Conservation (phyloP, 2,888 invertebrate genomes). For the Barypeithes pellucidus region DNA sequence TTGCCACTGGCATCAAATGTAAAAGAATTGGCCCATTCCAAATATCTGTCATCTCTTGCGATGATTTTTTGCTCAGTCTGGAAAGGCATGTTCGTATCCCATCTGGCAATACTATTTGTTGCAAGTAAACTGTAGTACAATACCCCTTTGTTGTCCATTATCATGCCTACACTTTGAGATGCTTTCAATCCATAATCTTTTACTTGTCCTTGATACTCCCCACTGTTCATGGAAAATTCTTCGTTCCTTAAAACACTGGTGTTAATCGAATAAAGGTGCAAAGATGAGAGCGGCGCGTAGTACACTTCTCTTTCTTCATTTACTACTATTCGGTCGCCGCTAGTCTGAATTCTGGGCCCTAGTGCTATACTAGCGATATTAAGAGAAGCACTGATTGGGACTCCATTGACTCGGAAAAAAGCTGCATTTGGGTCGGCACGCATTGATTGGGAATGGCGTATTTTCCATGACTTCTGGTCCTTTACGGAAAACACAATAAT, state of each 20-base stretch:
- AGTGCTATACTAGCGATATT: slow-evolving; percentile 83
- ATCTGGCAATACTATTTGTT: slow-evolving; percentile 80
- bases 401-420: slow-evolving; percentile 76
- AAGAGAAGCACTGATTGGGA: slow-evolving; percentile 74
- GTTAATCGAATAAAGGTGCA: slow-evolving; percentile 78
- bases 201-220: slow-evolving; percentile 69
- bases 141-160: slow-evolving; percentile 80
- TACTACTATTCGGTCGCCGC: slow-evolving; percentile 57
- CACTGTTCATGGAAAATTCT: slow-evolving; percentile 66
- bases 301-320: slow-evolving; percentile 73
- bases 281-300: slow-evolving; percentile 81
- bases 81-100: slow-evolving; percentile 78
- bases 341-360: slow-evolving; percentile 71
- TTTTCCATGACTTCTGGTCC: slow-evolving; percentile 80
- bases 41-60: slow-evolving; percentile 75
- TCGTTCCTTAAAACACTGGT: slow-evolving; percentile 76
- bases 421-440: slow-evolving; percentile 75
- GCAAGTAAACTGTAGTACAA: slow-evolving; percentile 82
- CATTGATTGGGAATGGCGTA: slow-evolving; percentile 79
- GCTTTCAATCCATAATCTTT: slow-evolving; percentile 75
- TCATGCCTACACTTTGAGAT: slow-evolving; percentile 84
- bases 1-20: slow-evolving; percentile 79
- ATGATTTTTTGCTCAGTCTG: slow-evolving; percentile 77
- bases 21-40: slow-evolving; percentile 84
- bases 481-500: slow-evolving; percentile 80